Evolutionary conservation across 2,797 vertebrate species (phyloP), one percentile per base, ranked within the genome.

Genomic region (Sparus aurata): DNA sequence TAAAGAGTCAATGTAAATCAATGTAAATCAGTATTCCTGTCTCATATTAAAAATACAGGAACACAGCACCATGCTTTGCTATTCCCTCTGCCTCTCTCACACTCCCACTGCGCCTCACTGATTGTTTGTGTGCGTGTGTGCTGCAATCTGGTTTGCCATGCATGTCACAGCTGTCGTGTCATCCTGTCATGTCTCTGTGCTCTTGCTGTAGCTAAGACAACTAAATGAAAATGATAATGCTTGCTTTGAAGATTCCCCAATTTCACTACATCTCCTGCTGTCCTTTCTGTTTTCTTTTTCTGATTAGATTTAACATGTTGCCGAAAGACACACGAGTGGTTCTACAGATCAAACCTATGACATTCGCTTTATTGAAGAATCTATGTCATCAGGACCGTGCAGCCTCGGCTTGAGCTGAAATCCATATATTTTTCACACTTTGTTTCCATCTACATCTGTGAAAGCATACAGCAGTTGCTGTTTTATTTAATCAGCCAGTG

Each of bases 21-120:
- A 34, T 34, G 34, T 38, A 38, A 38, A 80, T 92, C 73, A 78
- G 84, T 85, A 90, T 88, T 89, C 90, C 50, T 38, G 62, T 67
- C 85, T 79, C 86, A 63, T 63, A 77, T 69, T 50, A 60, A 45
- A 75, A 75, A 69, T 73, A 61, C 23, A 63, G 54, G 70, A 64
- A 79, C 16, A 16, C 68, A 64, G 77, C 58, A 50, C 63, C 79
- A 80, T 54, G 61, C 68, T 41, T 49, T 72, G 67, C 71, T 50
- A 58, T 77, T 84, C 57, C 49, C 49, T 67, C 68, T 46, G 27
- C 74, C 64, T 80, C 60, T 27, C 70, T 74, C 68, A 38, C 69
- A 83, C 16, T 69, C 73, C 68, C 50, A 46, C 10, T 65, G 50
- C 10, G 3, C 41, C 66, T 45, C 41, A 54, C 49, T 77, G 74